Conservation (phyloP, 2,888 invertebrate species). For the Brachyptera risi region DNA sequence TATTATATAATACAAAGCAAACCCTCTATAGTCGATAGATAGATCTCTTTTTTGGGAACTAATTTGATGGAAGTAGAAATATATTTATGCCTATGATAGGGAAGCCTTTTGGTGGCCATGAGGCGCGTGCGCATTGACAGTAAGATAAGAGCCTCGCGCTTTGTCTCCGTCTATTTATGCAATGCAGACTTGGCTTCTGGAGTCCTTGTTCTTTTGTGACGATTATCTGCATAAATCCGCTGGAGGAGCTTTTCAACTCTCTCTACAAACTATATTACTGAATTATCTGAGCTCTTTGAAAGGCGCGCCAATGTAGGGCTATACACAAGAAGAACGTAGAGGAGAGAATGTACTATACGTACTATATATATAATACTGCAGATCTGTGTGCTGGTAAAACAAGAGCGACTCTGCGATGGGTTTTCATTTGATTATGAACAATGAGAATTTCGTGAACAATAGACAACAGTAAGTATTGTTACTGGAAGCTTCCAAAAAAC, state of each 20-base stretch:
- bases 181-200: conserved; percentile 29
- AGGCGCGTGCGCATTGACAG: conserved; percentile 31
- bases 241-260: conserved; percentile 35
- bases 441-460: conserved; percentile 34
- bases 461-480: conserved; percentile 34
- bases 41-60: conserved; percentile 26
- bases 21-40: not conserved
- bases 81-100: conserved; percentile 23
- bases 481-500: conserved; percentile 17
- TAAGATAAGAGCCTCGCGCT: conserved; percentile 32
- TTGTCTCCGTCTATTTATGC: conserved; percentile 35
- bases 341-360: conserved; percentile 25
- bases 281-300: conserved; percentile 35
- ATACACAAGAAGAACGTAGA: conserved; percentile 24
- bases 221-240: conserved; percentile 36
- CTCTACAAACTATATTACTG: conserved; percentile 35
- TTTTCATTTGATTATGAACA: conserved; percentile 36
- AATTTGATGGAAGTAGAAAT: conserved; percentile 30
- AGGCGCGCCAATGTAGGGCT: conserved; percentile 20
- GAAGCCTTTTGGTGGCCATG: not conserved
- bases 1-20: conserved; percentile 14
- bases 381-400: conserved; percentile 1
- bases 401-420: conserved; percentile 24
- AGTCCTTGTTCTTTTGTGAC: conserved; percentile 34
- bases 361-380: conserved; percentile 23